phyloP scores from a whole-genome alignment of 2,797 vertebrate species.

The Melanotaenia trifasciata region DNA sequence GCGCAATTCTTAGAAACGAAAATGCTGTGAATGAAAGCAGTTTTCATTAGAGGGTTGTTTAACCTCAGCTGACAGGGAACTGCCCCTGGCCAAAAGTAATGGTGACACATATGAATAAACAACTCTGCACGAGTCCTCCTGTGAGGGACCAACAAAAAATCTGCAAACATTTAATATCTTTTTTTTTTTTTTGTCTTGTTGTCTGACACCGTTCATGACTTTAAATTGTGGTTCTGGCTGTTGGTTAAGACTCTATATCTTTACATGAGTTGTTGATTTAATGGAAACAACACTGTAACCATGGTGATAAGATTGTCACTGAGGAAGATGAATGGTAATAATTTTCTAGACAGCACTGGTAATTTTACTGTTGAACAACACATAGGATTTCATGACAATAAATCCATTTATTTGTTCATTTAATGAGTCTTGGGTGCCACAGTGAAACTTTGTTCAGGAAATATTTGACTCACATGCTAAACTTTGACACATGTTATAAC shows the following conservation, averaged over 20 bases:
- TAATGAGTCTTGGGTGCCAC: background rate
- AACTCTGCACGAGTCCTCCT: slow-evolving; percentile 13
- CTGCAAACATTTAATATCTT: background rate
- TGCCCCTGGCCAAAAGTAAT: slow-evolving; percentile 30
- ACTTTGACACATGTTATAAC: slow-evolving; percentile 7
- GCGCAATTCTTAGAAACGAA: slow-evolving; percentile 2
- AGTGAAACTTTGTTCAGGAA: background rate
- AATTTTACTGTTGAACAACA: background rate
- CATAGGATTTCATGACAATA: background rate
- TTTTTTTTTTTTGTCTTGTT: too few relatives aligned
- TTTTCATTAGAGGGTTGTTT: slow-evolving; percentile 25
- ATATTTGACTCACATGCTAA: slow-evolving; percentile 8
- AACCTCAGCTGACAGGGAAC: slow-evolving; percentile 29
- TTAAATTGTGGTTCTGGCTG: slow-evolving; percentile 8
- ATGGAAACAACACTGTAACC: background rate
- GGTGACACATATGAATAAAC: slow-evolving; percentile 45
- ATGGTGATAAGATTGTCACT: background rate
- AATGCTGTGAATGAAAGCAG: slow-evolving; percentile 10
- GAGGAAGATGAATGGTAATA: background rate
- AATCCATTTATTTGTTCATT: background rate
- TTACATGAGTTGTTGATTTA: background rate
- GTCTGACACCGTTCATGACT: background rate
- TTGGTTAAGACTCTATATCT: background rate
- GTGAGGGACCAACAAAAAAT: slow-evolving; percentile 9
- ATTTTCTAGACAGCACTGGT: background rate